Conservation (phyloP, 1,140 invertebrate species). For the Bombus huntii region DNA sequence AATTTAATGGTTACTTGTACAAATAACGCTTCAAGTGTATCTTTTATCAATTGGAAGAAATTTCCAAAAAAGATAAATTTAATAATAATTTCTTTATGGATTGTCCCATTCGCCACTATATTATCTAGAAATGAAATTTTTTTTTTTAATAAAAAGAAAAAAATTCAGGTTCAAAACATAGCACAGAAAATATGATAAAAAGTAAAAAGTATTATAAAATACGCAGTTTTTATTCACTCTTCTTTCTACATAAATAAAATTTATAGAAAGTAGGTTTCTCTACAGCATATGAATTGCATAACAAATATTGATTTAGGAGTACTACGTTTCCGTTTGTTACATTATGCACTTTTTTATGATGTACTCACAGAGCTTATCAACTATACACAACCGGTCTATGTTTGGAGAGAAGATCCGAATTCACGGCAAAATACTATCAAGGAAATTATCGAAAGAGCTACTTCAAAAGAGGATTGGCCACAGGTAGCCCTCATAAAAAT, state of each 20-base stretch:
- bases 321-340: not conserved
- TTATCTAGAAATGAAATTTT: not conserved
- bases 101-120: conserved; percentile 42
- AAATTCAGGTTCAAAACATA: not conserved
- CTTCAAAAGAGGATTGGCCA: conserved; percentile 94
- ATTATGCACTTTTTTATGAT: not conserved
- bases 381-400: conserved; percentile 97
- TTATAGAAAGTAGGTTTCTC: not conserved
- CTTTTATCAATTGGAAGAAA: not conserved
- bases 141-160: not conserved
- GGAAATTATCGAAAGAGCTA: conserved; percentile 93
- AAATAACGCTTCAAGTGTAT: too few species aligned
- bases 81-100: not conserved
- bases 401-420: conserved; percentile 95
- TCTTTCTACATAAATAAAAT: not conserved
- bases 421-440: conserved; percentile 95
- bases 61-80: not conserved
- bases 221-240: not conserved
- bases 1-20: not conserved
- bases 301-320: not conserved
- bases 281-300: not conserved
- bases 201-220: not conserved
- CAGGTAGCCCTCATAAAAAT: conserved; percentile 84
- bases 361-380: conserved; percentile 90
- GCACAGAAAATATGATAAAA: not conserved